Evolutionary conservation across 2,797 vertebrate species (phyloP).

Genomic region (Karalla daura): DNA sequence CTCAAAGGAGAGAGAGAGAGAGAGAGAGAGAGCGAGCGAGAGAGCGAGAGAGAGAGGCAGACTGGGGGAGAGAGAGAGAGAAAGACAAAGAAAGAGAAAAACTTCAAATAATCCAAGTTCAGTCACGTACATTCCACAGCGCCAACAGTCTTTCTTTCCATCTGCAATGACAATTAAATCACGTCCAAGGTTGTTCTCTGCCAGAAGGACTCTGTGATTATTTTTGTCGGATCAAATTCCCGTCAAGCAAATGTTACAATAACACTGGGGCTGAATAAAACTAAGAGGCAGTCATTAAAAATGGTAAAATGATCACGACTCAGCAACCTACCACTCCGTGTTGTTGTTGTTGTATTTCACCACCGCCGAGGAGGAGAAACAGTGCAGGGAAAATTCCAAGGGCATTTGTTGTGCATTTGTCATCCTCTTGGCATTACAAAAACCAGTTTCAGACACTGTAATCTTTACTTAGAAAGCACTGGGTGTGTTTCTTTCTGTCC

Average conservation of each 20-base stretch:
- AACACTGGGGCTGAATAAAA: slow-evolving; percentile 68
- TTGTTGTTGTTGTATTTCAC: slow-evolving; percentile 76
- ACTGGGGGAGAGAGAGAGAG: slow-evolving; percentile 35
- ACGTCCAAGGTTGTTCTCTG: slow-evolving; percentile 72
- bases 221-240: slow-evolving; percentile 77
- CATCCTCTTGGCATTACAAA: slow-evolving; percentile 63
- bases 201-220: slow-evolving; percentile 70
- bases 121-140: slow-evolving; percentile 71
- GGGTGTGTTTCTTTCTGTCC: slow-evolving; percentile 60
- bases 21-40: slow-evolving; percentile 54
- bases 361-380: slow-evolving; percentile 56
- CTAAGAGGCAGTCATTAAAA: slow-evolving; percentile 71
- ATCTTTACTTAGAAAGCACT: slow-evolving; percentile 65
- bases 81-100: slow-evolving; percentile 44
- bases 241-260: slow-evolving; percentile 67
- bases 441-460: slow-evolving; percentile 66
- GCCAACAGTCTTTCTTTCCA: slow-evolving; percentile 70
- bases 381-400: slow-evolving; percentile 69
- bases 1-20: slow-evolving; percentile 53
- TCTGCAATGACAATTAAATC: slow-evolving; percentile 79
- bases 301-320: slow-evolving; percentile 67
- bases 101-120: slow-evolving; percentile 74
- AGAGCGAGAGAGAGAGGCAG: slow-evolving; percentile 20
- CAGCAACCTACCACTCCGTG: slow-evolving; percentile 67
- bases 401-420: slow-evolving; percentile 77